phyloP scores from a whole-genome alignment of 2,888 invertebrate genomes.

The Macaria liturata region DNA sequence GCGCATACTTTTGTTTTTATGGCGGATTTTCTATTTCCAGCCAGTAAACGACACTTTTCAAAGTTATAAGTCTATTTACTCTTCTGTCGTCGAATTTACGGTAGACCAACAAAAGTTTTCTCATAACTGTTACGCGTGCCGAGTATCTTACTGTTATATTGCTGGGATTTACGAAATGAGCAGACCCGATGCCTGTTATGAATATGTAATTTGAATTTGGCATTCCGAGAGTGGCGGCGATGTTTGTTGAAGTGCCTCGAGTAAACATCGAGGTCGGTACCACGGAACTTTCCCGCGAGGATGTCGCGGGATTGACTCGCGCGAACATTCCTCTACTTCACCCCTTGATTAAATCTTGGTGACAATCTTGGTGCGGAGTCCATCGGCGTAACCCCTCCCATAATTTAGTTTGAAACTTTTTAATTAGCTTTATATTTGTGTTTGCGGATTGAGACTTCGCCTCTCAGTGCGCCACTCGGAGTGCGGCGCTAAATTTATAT shows the following conservation, averaged over 20 bases:
- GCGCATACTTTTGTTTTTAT: constrained; percentile 61
- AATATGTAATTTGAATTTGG: constrained; percentile 81
- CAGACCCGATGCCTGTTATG: constrained; percentile 75
- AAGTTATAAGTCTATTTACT: constrained; percentile 1
- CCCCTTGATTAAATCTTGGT: constrained; percentile 75
- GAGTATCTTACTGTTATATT: constrained; percentile 56
- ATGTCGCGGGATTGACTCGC: constrained; percentile 36
- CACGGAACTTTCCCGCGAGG: constrained; percentile 50
- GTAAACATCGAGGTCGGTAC: constrained; percentile 71
- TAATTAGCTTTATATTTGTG: constrained; percentile 84
- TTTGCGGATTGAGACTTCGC: constrained; percentile 81
- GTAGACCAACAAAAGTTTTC: constrained; percentile 34
- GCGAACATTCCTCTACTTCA: constrained; percentile 65
- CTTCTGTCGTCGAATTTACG: constrained; percentile 16
- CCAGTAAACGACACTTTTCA: not conserved
- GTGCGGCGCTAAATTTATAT: constrained; percentile 74
- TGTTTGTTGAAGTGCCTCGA: constrained; percentile 75
- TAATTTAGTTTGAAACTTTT: constrained; percentile 83
- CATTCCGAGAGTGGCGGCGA: constrained; percentile 77
- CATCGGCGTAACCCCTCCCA: constrained; percentile 79
- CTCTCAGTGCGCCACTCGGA: constrained; percentile 73
- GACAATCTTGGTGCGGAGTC: constrained; percentile 77
- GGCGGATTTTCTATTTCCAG: constrained; percentile 27
- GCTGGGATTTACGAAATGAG: constrained; percentile 70
- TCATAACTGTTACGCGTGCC: constrained; percentile 52